Conservation (phyloP, 2,113 vertebrate species). For the Candoia aspera region DNA sequence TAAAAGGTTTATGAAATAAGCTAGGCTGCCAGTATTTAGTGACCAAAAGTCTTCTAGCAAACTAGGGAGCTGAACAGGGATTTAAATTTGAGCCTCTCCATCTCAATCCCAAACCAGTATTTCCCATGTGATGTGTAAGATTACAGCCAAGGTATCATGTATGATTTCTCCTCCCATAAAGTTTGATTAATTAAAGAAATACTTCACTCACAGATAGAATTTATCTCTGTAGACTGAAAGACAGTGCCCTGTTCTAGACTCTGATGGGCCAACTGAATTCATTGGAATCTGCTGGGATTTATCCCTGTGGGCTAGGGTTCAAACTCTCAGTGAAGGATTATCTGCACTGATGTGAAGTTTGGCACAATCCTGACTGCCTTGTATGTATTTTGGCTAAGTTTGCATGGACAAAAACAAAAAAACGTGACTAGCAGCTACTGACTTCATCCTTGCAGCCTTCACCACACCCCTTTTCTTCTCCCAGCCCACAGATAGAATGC, state of each 20-base stretch:
- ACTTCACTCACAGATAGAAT: constrained; percentile 37
- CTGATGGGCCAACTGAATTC: not conserved
- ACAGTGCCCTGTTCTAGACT: constrained; percentile 34
- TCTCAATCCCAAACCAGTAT: not conserved
- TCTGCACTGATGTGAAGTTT: constrained; percentile 50
- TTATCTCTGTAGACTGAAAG: constrained; percentile 40
- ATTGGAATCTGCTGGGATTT: constrained; percentile 21
- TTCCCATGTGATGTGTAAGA: constrained; percentile 16
- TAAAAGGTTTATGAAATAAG: not conserved
- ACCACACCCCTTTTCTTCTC: constrained; percentile 47
- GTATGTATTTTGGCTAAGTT: constrained; percentile 56
- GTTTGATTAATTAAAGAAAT: constrained; percentile 26
- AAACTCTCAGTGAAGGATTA: constrained; percentile 35
- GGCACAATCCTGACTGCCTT: constrained; percentile 48
- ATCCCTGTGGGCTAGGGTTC: constrained; percentile 33
- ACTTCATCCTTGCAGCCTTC: constrained; percentile 44
- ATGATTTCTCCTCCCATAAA: constrained; percentile 21
- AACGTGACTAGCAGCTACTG: constrained; percentile 51
- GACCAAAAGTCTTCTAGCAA: not conserved
- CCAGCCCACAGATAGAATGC: constrained; percentile 44
- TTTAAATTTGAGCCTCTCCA: not conserved
- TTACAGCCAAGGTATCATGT: constrained; percentile 34
- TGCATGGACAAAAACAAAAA: constrained; percentile 44
- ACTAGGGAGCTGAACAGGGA: not conserved
- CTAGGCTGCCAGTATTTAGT: not conserved